phyloP scores from a whole-genome alignment of 2,113 vertebrate genomes.

The Ctenomys sociabilis region DNA sequence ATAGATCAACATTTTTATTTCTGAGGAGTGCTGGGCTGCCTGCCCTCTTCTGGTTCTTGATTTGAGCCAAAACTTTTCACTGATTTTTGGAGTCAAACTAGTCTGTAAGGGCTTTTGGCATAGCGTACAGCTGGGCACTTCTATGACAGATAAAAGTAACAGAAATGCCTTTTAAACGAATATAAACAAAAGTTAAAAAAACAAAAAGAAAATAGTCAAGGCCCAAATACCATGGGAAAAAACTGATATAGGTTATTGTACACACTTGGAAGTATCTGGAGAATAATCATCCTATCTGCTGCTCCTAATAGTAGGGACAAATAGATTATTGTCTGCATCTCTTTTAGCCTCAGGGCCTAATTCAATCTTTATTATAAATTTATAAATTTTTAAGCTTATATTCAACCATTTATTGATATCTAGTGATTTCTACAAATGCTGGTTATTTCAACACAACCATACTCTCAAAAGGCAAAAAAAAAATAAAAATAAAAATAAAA shows the following conservation, averaged over 20 bases:
- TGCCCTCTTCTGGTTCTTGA: neutral
- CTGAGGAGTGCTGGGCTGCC: neutral
- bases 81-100: slow-evolving; percentile 41
- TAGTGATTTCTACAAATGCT: slow-evolving; percentile 52
- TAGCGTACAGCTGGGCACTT: neutral
- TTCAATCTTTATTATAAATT: slow-evolving; percentile 43
- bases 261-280: neutral
- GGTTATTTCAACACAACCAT: slow-evolving; percentile 29
- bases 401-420: slow-evolving; percentile 54
- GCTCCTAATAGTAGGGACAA: slow-evolving; percentile 10
- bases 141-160: neutral
- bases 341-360: slow-evolving; percentile 44
- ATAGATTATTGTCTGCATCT: neutral
- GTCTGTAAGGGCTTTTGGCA: slow-evolving; percentile 26
- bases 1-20: slow-evolving; percentile 32
- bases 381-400: slow-evolving; percentile 33
- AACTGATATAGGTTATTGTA: slow-evolving; percentile 14
- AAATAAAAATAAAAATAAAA: too few species aligned
- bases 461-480: slow-evolving; percentile 39
- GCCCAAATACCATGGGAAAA: neutral
- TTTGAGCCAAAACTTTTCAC: slow-evolving; percentile 50
- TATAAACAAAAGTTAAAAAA: slow-evolving; percentile 55
- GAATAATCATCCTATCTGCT: neutral
- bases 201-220: slow-evolving; percentile 51
- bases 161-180: slow-evolving; percentile 45